Base-by-base conservation (phyloP, 2,797 vertebrate genomes). In the Ctenosaura bakeri region DNA sequence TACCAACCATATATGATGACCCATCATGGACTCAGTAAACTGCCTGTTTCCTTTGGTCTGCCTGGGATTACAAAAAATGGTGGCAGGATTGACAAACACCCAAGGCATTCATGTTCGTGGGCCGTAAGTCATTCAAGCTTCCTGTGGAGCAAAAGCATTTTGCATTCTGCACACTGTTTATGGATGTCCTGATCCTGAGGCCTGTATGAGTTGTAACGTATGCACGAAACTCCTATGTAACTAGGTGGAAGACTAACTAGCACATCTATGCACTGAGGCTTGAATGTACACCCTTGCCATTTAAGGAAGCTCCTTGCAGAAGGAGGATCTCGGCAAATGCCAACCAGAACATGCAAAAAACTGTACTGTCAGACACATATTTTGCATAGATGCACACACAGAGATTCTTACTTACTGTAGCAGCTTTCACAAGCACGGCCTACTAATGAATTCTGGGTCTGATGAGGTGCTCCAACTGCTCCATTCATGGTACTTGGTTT, bases 391-490 rank as follows among this genome's bases (percentile, higher is more conserved):
- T 66, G 26, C 29, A 83, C 12, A 52, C 1, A n/a, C 26, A 18
- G 50, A 50, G 18, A 54, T 50, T 20, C 46, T 88, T 91, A 98
- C 98, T 99, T 96, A 99, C 99, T 98, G 1, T 98, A 99, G 96
- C 99, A 99, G 95, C 99, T 99, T 97, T 99, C 99, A 96, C 99
- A 99, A 92, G 99, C 98, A 86, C 99, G 97, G 56, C 98, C 98
- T n/a, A 98, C 97, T 77, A 98, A 96, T 0, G 98, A 91, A 20
- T 96, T 96, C 92, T 96, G 97, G n/a, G 98, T 92, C 92, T 98
- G 98, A 85, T 96, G 98, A 66, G 98, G 96, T 87, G 98, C 97
- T 13, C 98, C 98, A 77, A 97, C 95, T 0, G 98, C 98, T 92
- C 99, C 99, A 0, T 99, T 99, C 95, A 99, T 97, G 7, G 98